Evolutionary conservation across 1,140 invertebrate species (phyloP).

Genomic region (Euura saliciscinereae): DNA sequence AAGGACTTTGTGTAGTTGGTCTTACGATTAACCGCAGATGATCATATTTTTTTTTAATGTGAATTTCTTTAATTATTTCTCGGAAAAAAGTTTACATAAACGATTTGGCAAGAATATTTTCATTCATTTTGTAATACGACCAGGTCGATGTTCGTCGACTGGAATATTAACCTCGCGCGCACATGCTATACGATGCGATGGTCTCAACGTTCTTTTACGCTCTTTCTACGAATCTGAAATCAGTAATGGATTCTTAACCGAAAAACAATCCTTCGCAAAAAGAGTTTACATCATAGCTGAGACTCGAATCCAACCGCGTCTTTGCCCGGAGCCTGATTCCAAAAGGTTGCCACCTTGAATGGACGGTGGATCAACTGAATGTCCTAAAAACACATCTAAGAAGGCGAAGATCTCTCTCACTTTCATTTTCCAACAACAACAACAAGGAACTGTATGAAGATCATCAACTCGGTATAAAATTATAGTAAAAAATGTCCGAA

Average conservation of each 20-base stretch:
- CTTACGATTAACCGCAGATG: too few species aligned
- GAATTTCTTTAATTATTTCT: too few species aligned
- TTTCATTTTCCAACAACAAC: background rate
- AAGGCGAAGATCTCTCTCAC: background rate
- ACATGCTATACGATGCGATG: background rate
- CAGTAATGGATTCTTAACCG: too few species aligned
- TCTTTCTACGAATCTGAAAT: background rate
- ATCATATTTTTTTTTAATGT: too few species aligned
- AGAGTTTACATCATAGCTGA: background rate
- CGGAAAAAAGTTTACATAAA: too few species aligned
- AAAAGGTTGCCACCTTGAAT: slow-evolving; percentile 5
- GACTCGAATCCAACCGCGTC: background rate
- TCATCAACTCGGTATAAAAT: background rate
- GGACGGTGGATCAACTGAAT: background rate
- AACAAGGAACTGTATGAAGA: background rate
- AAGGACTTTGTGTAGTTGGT: too few species aligned
- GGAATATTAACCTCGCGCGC: background rate
- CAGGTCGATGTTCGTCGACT: background rate
- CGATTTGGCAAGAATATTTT: too few species aligned
- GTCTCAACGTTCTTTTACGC: background rate
- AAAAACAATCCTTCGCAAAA: too few species aligned
- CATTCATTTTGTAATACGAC: slow-evolving; percentile 1
- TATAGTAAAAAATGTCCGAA: too few species aligned
- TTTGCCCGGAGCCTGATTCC: background rate
- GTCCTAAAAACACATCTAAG: background rate